phyloP scores from a whole-genome alignment of 2,888 invertebrate species.

The Platycnemis pennipes region DNA sequence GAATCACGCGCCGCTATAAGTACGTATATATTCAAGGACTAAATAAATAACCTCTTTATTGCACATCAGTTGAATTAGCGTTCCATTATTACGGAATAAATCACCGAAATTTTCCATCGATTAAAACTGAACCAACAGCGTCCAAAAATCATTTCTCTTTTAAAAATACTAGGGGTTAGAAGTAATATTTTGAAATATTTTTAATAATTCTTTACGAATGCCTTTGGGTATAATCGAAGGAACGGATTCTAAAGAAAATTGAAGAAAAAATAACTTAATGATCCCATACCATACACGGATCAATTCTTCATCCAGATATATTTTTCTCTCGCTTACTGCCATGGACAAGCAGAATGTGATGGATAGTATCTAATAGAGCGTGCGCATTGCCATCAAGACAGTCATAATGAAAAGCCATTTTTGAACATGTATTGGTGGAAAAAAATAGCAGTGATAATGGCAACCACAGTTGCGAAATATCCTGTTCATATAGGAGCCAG shows the following conservation, averaged over 20 bases:
- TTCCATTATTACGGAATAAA: background rate
- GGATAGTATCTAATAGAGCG: background rate
- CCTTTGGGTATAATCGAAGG: too few relatives aligned
- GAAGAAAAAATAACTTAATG: too few relatives aligned
- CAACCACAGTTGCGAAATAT: background rate
- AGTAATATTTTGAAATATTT: too few relatives aligned
- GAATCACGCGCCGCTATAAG: background rate
- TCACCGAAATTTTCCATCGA: background rate
- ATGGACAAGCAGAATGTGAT: background rate
- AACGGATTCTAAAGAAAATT: too few relatives aligned
- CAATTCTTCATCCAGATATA: too few relatives aligned
- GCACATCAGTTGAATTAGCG: background rate
- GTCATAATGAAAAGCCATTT: background rate
- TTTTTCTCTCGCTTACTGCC: too few relatives aligned
- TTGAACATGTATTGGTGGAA: background rate
- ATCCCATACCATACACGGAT: too few relatives aligned
- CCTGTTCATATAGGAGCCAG: constrained; percentile 7
- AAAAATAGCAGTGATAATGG: background rate
- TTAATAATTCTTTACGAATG: too few relatives aligned
- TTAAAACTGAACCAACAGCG: background rate
- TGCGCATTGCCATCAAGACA: background rate
- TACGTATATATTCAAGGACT: background rate
- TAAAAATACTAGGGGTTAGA: too few relatives aligned
- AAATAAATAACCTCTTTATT: background rate
- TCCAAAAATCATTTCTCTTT: too few relatives aligned